Percentiles rank a stretch among this genome's conserved stretches.
phyloP scores from a whole-genome alignment of 1,140 invertebrate genomes.

The Cryptotermes secundus region DNA sequence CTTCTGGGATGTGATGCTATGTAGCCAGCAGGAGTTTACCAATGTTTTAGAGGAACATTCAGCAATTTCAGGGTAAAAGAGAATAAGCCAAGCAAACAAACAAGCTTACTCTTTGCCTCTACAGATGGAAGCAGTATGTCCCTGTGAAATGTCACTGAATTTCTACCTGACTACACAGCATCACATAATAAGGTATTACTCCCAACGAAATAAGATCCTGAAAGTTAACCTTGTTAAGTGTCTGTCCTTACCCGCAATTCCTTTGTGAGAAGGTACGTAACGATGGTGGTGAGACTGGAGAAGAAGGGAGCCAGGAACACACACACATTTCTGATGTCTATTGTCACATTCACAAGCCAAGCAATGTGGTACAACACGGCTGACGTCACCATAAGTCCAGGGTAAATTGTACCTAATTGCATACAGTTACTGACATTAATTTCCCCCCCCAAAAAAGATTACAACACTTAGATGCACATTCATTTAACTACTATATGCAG shows the following conservation, averaged over 20 bases:
- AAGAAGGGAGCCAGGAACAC: slow-evolving; percentile 97
- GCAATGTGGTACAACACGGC: slow-evolving; percentile 87
- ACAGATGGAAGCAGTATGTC: too few species aligned
- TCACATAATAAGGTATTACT: too few species aligned
- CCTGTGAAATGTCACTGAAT: too few species aligned
- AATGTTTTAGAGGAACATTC: too few species aligned
- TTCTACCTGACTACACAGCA: too few species aligned
- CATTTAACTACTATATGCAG: slow-evolving; percentile 28
- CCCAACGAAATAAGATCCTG: too few species aligned
- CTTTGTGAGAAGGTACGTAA: slow-evolving; percentile 94
- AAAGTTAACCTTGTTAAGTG: too few species aligned
- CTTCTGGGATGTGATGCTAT: too few species aligned
- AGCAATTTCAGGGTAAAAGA: too few species aligned
- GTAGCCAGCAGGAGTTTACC: too few species aligned
- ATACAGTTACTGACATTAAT: slow-evolving; percentile 12
- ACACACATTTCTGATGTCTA: slow-evolving; percentile 96
- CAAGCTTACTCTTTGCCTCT: too few species aligned
- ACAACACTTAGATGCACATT: background rate
- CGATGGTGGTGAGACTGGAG: slow-evolving; percentile 92
- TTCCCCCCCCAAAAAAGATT: slow-evolving; percentile 42
- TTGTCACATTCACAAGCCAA: slow-evolving; percentile 88
- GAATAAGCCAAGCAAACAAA: too few species aligned
- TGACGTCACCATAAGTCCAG: slow-evolving; percentile 96
- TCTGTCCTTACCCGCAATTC: slow-evolving; percentile 75
- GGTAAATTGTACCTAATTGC: slow-evolving; percentile 89